phyloP scores from a whole-genome alignment of 2,888 invertebrate genomes.

The Cetonia aurata region DNA sequence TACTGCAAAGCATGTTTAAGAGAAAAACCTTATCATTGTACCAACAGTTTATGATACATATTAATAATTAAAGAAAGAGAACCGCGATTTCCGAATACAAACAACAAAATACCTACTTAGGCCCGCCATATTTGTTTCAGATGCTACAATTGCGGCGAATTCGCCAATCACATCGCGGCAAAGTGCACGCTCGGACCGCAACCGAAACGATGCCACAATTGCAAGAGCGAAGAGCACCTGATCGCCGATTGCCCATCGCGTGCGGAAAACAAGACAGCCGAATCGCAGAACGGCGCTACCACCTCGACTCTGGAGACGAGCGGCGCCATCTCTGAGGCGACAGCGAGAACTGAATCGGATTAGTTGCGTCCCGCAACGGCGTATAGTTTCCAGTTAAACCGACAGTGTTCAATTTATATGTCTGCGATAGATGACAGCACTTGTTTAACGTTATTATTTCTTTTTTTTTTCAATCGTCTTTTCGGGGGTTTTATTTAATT shows the following conservation, averaged over 20 bases:
- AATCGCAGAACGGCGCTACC: conserved; percentile 55
- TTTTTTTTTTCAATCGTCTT: conserved; percentile 16
- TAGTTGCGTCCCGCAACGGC: conserved; percentile 4
- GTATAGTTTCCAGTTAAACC: conserved; percentile 16
- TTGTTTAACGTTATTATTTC: conserved; percentile 1
- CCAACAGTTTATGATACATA: not conserved
- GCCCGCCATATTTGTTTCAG: conserved; percentile 65
- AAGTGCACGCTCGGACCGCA: conserved; percentile 90
- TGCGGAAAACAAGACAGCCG: conserved; percentile 54
- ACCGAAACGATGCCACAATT: conserved; percentile 92
- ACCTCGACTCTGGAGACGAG: conserved; percentile 44
- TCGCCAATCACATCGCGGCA: conserved; percentile 92
- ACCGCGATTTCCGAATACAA: too few relatives aligned
- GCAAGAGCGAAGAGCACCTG: conserved; percentile 89
- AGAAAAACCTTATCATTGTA: too few relatives aligned
- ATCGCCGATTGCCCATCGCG: conserved; percentile 88
- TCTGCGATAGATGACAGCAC: conserved; percentile 42
- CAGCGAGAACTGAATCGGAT: conserved; percentile 36
- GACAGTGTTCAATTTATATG: conserved; percentile 45
- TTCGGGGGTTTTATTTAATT: not conserved
- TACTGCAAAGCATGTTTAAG: too few relatives aligned
- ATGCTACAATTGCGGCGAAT: conserved; percentile 94
- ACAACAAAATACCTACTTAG: too few relatives aligned
- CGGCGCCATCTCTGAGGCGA: conserved; percentile 51
- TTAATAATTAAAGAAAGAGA: not conserved